Evolutionary conservation across 2,888 invertebrate genomes (phyloP), one percentile per base, ranked within the genome.

Genomic region (Spilosoma lubricipeda): DNA sequence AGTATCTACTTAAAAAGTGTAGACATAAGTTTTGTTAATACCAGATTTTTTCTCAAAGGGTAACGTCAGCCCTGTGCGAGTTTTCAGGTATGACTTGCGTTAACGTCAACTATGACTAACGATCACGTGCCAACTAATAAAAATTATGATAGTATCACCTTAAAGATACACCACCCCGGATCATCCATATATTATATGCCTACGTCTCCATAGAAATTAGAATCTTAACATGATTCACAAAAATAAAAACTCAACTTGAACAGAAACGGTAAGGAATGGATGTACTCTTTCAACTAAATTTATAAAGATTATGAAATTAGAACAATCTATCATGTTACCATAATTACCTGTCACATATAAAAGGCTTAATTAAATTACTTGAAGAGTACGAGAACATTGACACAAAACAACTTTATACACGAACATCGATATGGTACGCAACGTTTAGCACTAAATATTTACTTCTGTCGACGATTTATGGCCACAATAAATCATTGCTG

Each of bases 391-490:
- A 66, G 65, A 39, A 74, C 74, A 80, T 71, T 78, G 77, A 78
- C 78, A 68, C 73, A 76, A 77, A 74, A 48, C 72, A 69, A 72
- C 67, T 74, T 59, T 36, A 52, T 71, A 59, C 78, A 71, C 72
- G 73, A 79, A 76, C 78, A 77, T 20, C 52, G 64, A 78, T 80
- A 80, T 69, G 80, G 69, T 76, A 63, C 71, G 74, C 42, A 77
- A 33, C 76, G 66, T 67, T 84, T 76, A 84, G 48, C 78, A 74
- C 80, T 80, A 82, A 82, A 78, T 82, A 80, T 82, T 82, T 82
- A 73, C 77, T 36, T 74, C 66, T 66, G 56, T 59, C 45, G 72
- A 70, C 48, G 75, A 84, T 84, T 80, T 80, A 83, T 83, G 67
- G 72, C 73, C 65, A 20, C 36, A 59, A 84, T 83, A 84, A 83